Evolutionary conservation across 2,113 vertebrate species (phyloP).

Genomic region (Pongo pygmaeus): DNA sequence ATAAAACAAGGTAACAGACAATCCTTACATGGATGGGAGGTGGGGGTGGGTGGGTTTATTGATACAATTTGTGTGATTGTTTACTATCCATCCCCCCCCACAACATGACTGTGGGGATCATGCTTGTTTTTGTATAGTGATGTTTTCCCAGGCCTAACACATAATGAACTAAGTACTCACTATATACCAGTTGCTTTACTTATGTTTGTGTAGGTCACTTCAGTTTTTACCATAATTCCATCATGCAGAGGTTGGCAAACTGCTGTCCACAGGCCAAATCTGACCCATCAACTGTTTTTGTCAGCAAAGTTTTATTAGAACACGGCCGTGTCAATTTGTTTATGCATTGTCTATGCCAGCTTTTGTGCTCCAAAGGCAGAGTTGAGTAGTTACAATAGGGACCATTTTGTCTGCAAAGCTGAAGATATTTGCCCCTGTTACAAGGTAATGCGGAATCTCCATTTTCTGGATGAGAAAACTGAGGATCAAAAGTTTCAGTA

Average conservation of each 20-base stretch:
- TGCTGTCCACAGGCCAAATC: not conserved
- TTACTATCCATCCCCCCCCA: not conserved
- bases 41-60: not conserved
- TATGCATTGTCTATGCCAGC: not conserved
- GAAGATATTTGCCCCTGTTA: not conserved
- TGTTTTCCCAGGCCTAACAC: not conserved
- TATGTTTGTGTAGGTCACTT: not conserved
- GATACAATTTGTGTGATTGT: not conserved
- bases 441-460: not conserved
- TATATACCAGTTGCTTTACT: not conserved
- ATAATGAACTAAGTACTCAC: not conserved
- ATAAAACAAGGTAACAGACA: not conserved
- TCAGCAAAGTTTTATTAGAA: slow-evolving; percentile 10
- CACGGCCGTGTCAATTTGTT: not conserved
- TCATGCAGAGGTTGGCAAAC: not conserved
- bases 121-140: not conserved
- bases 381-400: not conserved
- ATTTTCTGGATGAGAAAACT: not conserved
- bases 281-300: not conserved
- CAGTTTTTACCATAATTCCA: not conserved
- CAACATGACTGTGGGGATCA: not conserved
- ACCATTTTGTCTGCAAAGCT: not conserved
- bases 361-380: not conserved
- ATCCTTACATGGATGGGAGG: not conserved
- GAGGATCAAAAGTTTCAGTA: not conserved